phyloP scores from a whole-genome alignment of 64 coral and sea anemone genomes.

The Actinia equina region DNA sequence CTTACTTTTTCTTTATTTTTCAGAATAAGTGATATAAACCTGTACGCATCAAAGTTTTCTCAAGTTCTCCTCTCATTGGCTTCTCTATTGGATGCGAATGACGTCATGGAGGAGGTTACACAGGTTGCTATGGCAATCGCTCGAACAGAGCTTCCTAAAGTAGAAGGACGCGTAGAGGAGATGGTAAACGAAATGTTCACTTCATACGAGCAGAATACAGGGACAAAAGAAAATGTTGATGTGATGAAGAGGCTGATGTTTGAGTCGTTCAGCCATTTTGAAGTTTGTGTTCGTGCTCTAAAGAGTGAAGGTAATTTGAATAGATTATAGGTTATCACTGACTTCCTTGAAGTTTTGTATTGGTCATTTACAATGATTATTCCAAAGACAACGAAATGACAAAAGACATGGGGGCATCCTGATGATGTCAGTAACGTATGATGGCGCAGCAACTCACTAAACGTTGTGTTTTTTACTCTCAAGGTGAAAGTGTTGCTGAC shows the following conservation, averaged over 20 bases:
- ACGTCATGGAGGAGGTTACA: background rate
- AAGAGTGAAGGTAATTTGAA: background rate
- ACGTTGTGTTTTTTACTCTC: background rate
- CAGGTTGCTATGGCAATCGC: slow-evolving; percentile 12
- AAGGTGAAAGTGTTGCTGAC: background rate
- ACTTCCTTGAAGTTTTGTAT: background rate
- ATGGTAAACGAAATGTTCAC: background rate
- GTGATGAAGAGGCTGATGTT: background rate
- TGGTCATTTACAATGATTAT: no score
- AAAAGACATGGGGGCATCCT: no score
- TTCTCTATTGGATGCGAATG: background rate
- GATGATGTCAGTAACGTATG: no score
- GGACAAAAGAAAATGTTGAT: background rate
- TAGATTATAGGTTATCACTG: background rate
- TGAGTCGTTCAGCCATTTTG: background rate
- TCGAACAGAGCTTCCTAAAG: background rate
- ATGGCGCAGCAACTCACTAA: no score
- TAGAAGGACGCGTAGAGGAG: background rate
- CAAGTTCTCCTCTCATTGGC: slow-evolving; percentile 33
- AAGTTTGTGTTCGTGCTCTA: background rate
- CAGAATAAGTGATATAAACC: background rate
- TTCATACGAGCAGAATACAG: background rate
- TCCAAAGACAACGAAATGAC: no score
- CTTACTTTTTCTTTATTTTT: background rate
- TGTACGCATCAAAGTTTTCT: slow-evolving; percentile 25